Percentiles rank a stretch among this genome's conserved stretches.
Evolutionary conservation across 37 sponge, comb jelly and placozoan species (phyloP).

Genomic region (Ephydatia muelleri): DNA sequence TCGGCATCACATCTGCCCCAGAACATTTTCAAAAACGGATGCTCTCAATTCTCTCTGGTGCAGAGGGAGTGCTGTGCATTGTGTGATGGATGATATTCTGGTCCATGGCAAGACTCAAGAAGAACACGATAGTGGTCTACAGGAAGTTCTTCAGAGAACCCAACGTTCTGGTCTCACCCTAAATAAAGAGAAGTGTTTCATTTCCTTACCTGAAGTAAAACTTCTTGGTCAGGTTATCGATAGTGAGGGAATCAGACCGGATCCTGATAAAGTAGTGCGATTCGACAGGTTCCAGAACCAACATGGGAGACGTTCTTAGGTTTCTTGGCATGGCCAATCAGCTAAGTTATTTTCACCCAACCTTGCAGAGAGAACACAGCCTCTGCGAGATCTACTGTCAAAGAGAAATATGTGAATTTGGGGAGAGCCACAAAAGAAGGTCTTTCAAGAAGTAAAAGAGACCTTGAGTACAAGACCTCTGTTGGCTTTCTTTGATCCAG

Average conservation of each 20-base stretch:
- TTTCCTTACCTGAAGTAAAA: conserved; percentile 8
- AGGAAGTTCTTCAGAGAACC: conserved; percentile 24
- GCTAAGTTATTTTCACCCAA: conserved; percentile 30
- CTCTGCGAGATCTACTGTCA: conserved; percentile 36
- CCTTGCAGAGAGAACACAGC: conserved; percentile 20
- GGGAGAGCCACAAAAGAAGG: conserved; percentile 31
- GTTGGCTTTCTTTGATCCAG: conserved; percentile 40
- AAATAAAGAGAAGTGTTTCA: conserved; percentile 23
- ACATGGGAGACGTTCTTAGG: conserved; percentile 17
- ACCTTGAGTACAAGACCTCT: conserved; percentile 12
- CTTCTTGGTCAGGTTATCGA: conserved; percentile 32
- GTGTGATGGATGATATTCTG: conserved; percentile 45
- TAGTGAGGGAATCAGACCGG: conserved; percentile 39
- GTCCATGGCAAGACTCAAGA: conserved; percentile 29
- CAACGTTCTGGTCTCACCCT: conserved; percentile 28
- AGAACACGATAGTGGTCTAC: conserved; percentile 46
- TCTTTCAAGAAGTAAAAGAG: conserved; percentile 35
- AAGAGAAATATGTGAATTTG: conserved; percentile 31
- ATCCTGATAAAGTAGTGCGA: conserved; percentile 43
- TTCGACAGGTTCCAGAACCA: conserved; percentile 15
- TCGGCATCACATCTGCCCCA: conserved; percentile 53
- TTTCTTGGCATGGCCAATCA: conserved; percentile 54
- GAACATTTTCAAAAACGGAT: conserved; percentile 47
- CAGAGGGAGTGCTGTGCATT: conserved; percentile 32
- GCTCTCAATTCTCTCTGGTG: conserved; percentile 14